A percentile compares a stretch with the other conserved stretches of the same genome.
These are phyloP conservation scores for Trachemys scripta DNA, from an alignment of 2,113 vertebrate species.

Conservation along the genomic window DNA sequence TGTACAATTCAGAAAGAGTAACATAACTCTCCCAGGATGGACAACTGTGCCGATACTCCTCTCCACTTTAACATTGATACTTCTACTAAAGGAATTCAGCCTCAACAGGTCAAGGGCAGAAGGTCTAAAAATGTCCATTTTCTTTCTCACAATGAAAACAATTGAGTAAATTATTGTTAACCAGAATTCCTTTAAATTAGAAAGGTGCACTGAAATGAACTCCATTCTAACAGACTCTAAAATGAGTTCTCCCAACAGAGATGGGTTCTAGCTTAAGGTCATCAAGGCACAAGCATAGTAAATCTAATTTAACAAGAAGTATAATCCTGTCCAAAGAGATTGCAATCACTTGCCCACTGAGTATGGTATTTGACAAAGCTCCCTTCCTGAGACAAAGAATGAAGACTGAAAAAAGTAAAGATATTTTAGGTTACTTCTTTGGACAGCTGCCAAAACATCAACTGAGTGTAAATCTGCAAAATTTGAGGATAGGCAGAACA, in stretches of 20 bases:
- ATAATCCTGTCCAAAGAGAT: neutral
- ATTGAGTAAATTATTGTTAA: neutral
- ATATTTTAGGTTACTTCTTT: neutral
- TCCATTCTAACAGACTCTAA: neutral
- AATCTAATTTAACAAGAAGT: neutral
- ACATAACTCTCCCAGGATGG: neutral
- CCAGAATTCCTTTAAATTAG: neutral
- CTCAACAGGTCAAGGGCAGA: neutral
- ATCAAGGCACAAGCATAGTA: neutral
- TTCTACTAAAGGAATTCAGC: neutral
- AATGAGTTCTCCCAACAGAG: neutral
- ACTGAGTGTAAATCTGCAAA: neutral
- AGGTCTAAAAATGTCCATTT: neutral
- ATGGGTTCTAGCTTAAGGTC: neutral
- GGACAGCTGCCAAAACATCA: neutral
- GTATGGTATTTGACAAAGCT: neutral
- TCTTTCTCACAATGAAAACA: neutral
- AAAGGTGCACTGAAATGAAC: neutral
- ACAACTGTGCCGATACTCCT: neutral
- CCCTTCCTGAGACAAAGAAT: neutral
- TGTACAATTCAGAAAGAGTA: neutral
- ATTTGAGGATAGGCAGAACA: neutral
- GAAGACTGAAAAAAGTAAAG: fast-evolving
- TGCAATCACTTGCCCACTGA: neutral
- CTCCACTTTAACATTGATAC: neutral